Conservation (phyloP, 2,888 invertebrate genomes). For the Parascotia fuliginaria region DNA sequence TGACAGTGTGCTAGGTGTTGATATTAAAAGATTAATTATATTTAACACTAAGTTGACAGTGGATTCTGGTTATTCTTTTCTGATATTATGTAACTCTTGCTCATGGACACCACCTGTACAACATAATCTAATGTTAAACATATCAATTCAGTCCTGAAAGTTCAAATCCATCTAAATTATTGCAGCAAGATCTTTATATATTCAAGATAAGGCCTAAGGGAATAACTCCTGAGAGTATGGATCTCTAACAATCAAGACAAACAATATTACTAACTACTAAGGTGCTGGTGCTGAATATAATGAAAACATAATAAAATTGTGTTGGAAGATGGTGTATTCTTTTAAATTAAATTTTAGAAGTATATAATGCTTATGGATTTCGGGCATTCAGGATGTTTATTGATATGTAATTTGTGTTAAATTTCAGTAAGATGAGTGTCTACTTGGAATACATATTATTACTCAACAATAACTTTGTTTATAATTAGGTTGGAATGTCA, state of each 20-base stretch:
- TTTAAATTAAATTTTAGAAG: no score
- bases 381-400: not conserved
- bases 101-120: not conserved
- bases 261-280: not conserved
- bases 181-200: not conserved
- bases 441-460: not conserved
- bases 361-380: not conserved
- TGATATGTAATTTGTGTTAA: not conserved
- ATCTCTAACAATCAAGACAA: not conserved
- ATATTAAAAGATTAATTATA: slow-evolving; percentile 32
- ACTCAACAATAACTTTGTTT: not conserved
- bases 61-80: not conserved
- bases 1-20: slow-evolving; percentile 15
- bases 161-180: not conserved
- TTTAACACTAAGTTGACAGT: slow-evolving; percentile 20
- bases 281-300: not conserved
- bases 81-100: not conserved
- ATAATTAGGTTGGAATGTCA: slow-evolving; percentile 34
- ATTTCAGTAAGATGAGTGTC: not conserved
- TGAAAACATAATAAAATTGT: not conserved
- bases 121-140: not conserved
- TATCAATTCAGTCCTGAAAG: not conserved
- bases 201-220: not conserved
- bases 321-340: not conserved
- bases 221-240: not conserved